Evolutionary conservation across 2,797 vertebrate species (phyloP).

Genomic region (Poeciliopsis paucimaculata): DNA sequence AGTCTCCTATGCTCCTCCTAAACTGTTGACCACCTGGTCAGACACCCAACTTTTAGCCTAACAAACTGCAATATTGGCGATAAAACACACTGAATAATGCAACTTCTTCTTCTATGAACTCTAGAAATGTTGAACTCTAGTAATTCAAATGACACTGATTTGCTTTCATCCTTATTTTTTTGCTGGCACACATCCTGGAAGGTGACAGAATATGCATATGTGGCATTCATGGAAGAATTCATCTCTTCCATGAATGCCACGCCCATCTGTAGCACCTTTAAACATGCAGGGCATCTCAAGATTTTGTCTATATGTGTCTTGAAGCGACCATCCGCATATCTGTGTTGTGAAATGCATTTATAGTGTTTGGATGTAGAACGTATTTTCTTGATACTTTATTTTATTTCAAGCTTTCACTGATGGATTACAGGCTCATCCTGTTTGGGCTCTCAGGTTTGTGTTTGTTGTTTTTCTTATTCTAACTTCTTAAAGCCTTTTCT

Average conservation of each 20-base stretch:
- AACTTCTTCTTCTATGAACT: neutral
- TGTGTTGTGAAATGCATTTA: neutral
- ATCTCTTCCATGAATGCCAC: neutral
- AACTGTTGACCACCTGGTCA: too few relatives aligned
- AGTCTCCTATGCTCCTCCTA: too few relatives aligned
- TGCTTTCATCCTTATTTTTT: slow-evolving; percentile 25
- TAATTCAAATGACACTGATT: neutral
- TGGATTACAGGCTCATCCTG: neutral
- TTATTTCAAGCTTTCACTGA: neutral
- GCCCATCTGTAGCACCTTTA: neutral
- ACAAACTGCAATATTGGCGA: neutral
- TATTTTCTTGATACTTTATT: neutral
- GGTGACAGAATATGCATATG: too few relatives aligned
- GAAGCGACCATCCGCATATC: neutral
- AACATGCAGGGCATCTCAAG: neutral
- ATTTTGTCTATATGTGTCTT: neutral
- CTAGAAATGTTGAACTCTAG: too few relatives aligned
- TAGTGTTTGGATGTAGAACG: neutral
- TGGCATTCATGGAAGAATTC: too few relatives aligned
- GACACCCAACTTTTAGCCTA: neutral
- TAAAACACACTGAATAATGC: neutral
- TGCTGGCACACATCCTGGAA: slow-evolving; percentile 23
- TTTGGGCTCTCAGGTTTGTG: neutral
- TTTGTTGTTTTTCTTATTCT: neutral
- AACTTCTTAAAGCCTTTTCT: neutral